Evolutionary conservation across 2,797 vertebrate genomes (phyloP), one percentile per base, ranked within the genome.

Genomic region (Enteromius treurensis): DNA sequence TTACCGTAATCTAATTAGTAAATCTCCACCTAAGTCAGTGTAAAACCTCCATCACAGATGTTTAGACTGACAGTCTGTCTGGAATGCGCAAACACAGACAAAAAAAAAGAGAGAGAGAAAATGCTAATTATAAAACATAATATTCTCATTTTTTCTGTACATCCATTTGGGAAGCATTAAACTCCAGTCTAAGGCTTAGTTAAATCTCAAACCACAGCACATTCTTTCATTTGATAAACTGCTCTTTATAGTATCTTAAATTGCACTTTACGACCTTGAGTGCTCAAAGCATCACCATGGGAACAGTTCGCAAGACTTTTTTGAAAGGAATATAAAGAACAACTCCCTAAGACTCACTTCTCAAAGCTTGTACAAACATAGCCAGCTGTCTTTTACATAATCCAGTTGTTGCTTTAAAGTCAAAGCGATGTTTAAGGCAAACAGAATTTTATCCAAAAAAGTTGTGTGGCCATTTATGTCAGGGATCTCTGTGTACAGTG

Each of bases 401-500:
- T 73, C 53, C 62, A 84, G 81, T 71, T 51, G 67, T 3, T 86
- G 45, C 81, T 79, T 80, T 87, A 81, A 87, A 84, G 78, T 64
- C 45, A 68, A 53, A 49, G 55, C 85, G 85, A 62, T 77, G 65
- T 86, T 84, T 83, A 84, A 82, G 65, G 34, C 49, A 37, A 84
- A 81, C 76, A 68, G 70, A 70, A 51, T 84, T 15, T 29, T 37
- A 15, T 45, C 42, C 3, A 51, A 84, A 55, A 80, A 45, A 42
- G 53, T 68, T 23, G 64, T 85, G 85, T 82, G 23, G 74, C 79
- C 60, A 29, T 88, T 88, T 79, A 17, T 13, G 32, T 82, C 53
- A 69, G 51, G 19, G 26, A 60, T 37, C 15, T 47, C 23, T 45
- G 9, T 55, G 21, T 55, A 3, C n/a, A 42, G 21, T 53, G 2